Conservation (phyloP, 2,113 vertebrate species). For the Dicentrarchus labrax region DNA sequence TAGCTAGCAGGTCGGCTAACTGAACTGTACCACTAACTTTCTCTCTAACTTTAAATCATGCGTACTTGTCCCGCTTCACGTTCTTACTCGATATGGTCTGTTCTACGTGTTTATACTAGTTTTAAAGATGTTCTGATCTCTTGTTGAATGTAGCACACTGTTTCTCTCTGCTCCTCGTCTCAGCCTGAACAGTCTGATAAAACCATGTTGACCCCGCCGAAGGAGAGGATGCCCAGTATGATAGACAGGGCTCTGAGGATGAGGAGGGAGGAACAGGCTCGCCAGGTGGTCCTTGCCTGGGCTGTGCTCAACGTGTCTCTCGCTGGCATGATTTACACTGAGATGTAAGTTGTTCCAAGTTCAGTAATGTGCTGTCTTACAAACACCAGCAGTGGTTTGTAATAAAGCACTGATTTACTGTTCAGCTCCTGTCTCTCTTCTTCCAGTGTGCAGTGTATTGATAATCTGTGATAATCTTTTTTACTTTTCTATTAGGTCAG, state of each 20-base stretch:
- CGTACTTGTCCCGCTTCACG: too few species aligned
- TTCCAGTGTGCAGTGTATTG: neutral
- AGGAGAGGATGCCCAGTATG: slow-evolving; percentile 82
- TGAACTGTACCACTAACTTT: too few species aligned
- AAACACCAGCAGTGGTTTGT: neutral
- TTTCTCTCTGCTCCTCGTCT: neutral
- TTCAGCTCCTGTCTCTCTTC: neutral
- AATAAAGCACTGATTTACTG: neutral
- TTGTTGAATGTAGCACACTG: neutral
- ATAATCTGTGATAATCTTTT: neutral
- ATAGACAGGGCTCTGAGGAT: slow-evolving; percentile 93
- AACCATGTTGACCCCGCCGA: slow-evolving; percentile 83
- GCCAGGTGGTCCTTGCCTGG: slow-evolving; percentile 93
- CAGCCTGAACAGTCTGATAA: slow-evolving; percentile 38
- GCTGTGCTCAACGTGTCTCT: slow-evolving; percentile 92
- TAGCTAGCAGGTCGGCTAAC: slow-evolving; percentile 21
- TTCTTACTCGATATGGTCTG: too few species aligned
- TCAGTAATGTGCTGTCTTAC: neutral
- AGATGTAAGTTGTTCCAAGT: slow-evolving; percentile 87
- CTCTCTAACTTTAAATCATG: too few species aligned
- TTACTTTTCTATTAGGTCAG: slow-evolving; percentile 86
- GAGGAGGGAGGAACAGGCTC: slow-evolving; percentile 91
- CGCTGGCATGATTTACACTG: slow-evolving; percentile 96
- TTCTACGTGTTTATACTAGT: neutral
- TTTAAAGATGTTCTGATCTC: neutral